These are phyloP conservation scores for Physella acuta DNA, from an alignment of 1,140 invertebrate species.

Conservation along the genomic window DNA sequence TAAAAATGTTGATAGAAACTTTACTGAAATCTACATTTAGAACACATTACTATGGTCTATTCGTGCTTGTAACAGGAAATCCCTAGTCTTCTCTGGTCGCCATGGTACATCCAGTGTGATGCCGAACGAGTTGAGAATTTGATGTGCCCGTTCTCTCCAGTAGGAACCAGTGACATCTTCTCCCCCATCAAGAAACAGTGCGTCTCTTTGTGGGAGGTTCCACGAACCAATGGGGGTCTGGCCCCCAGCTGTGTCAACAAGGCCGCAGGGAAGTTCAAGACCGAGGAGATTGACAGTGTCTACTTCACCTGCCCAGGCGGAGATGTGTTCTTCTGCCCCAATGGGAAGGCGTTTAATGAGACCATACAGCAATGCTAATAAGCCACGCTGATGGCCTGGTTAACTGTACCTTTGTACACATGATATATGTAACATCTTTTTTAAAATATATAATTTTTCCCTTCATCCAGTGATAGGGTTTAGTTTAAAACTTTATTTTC, in stretches of 20 bases:
- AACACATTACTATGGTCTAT: background rate
- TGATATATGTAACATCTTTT: too few species aligned
- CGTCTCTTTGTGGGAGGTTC: conserved; percentile 13
- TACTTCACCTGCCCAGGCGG: background rate
- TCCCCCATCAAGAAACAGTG: conserved; percentile 11
- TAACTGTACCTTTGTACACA: too few species aligned
- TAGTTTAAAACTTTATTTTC: too few species aligned
- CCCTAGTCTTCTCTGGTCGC: background rate
- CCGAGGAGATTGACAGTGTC: background rate
- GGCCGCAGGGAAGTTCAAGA: background rate
- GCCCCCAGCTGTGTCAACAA: background rate
- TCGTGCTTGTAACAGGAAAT: background rate
- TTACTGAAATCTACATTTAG: background rate
- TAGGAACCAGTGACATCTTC: background rate
- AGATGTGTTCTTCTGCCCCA: background rate
- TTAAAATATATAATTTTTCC: too few species aligned
- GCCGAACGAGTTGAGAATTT: background rate
- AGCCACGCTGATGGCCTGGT: too few species aligned
- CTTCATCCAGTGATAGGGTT: too few species aligned
- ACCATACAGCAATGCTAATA: too few species aligned
- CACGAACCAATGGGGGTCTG: background rate
- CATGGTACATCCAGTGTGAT: background rate
- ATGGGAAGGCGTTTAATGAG: background rate
- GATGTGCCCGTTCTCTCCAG: background rate
- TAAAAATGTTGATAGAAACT: background rate